Conservation (phyloP, 2,888 invertebrate species). For the Apamea sordens region DNA sequence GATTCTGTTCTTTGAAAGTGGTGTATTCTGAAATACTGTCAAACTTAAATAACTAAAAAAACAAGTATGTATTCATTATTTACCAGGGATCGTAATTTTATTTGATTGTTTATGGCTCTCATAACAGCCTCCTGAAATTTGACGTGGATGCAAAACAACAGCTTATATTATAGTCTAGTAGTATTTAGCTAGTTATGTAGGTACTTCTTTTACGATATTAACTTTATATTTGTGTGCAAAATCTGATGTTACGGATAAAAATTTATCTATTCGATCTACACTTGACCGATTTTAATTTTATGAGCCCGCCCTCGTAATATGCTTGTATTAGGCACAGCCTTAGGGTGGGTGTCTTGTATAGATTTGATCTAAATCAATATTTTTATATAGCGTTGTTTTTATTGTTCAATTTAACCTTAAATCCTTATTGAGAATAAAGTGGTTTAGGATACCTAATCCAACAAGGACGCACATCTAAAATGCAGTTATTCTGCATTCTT, state of each 20-base stretch:
- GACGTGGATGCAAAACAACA: too few species aligned
- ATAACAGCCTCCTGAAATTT: too few species aligned
- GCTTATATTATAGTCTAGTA: too few species aligned
- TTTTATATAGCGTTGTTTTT: not conserved
- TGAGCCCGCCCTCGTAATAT: slow-evolving; percentile 11
- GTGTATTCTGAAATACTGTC: too few species aligned
- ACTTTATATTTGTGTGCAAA: not conserved
- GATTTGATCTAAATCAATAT: not conserved
- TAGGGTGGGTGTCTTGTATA: not conserved
- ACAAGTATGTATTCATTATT: too few species aligned
- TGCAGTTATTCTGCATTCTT: too few species aligned
- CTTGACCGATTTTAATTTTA: slow-evolving; percentile 27
- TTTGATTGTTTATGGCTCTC: too few species aligned
- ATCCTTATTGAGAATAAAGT: not conserved
- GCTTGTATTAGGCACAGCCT: not conserved
- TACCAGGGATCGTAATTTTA: too few species aligned
- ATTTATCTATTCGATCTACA: slow-evolving; percentile 6
- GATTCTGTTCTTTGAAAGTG: too few species aligned
- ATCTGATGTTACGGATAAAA: slow-evolving; percentile 11
- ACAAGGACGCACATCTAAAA: not conserved
- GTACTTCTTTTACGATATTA: not conserved
- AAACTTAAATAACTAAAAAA: too few species aligned
- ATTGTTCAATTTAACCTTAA: too few species aligned
- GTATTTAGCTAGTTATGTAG: not conserved
- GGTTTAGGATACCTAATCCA: not conserved